Conservation (phyloP, 1,140 invertebrate species). For the Ceratoteleas bidentatus region DNA sequence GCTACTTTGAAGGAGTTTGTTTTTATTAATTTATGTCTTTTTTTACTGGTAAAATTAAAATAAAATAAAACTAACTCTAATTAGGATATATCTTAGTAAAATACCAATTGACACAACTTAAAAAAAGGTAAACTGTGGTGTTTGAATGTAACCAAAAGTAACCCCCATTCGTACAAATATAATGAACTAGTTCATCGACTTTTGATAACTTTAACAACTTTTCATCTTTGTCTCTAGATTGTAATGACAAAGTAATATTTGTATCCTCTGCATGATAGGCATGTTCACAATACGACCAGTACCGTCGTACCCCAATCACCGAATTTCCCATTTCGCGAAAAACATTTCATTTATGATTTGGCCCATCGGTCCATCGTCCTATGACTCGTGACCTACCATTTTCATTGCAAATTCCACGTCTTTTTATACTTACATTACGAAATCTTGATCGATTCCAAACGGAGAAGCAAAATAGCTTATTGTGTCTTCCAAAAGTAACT, state of each 20-base stretch:
- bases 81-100: no score
- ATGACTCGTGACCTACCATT: neutral
- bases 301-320: neutral
- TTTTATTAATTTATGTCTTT: no score
- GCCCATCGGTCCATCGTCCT: no score
- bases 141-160: no score
- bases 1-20: no score
- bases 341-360: no score
- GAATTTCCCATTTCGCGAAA: neutral
- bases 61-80: no score
- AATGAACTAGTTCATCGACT: slow-evolving; percentile 16
- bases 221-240: slow-evolving; percentile 35
- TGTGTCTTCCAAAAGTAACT: slow-evolving; percentile 1
- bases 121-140: no score
- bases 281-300: slow-evolving; percentile 40
- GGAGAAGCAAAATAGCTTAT: slow-evolving; percentile 1
- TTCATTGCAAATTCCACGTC: neutral
- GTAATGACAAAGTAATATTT: slow-evolving; percentile 42
- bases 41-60: no score
- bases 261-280: slow-evolving; percentile 63
- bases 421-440: neutral
- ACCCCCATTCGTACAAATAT: slow-evolving; percentile 11
- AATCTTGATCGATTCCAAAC: neutral
- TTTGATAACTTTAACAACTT: slow-evolving; percentile 22
- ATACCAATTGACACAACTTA: no score